Evolutionary conservation across 23 tunicate genomes (phyloP).

Genomic region (Trididemnum miniatum): DNA sequence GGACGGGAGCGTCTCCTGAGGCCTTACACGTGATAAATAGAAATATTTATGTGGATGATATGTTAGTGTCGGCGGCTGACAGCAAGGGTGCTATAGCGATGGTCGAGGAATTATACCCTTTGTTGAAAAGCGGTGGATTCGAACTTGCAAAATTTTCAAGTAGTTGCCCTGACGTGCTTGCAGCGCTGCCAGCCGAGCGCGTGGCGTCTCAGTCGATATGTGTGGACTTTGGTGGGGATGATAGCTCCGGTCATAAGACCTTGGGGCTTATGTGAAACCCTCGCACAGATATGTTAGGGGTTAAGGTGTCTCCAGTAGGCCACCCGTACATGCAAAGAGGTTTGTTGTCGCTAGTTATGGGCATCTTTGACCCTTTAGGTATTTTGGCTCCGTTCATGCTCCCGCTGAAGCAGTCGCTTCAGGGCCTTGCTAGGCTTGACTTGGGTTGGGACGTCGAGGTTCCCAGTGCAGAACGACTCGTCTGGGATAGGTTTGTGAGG

Average conservation of each 20-base stretch:
- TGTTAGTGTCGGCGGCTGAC: background rate
- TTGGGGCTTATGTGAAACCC: background rate
- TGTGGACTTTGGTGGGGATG: background rate
- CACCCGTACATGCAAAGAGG: background rate
- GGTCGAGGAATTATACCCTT: background rate
- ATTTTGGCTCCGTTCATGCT: background rate
- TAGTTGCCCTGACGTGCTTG: background rate
- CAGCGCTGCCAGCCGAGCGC: background rate
- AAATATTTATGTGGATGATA: conserved; percentile 8
- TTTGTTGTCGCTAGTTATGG: background rate
- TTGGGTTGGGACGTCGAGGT: background rate
- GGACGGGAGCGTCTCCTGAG: background rate
- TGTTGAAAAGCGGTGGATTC: background rate
- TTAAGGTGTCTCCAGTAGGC: background rate
- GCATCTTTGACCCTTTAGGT: background rate
- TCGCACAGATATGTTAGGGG: background rate
- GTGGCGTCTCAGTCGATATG: background rate
- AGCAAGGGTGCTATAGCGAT: background rate
- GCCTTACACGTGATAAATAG: background rate
- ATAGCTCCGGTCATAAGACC: background rate
- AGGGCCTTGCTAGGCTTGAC: background rate
- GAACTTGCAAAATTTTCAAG: background rate
- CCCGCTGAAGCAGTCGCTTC: background rate
- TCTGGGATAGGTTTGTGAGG: background rate
- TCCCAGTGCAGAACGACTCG: background rate